Evolutionary conservation across 2,888 invertebrate species (phyloP).

Genomic region (Helobdella robusta): DNA sequence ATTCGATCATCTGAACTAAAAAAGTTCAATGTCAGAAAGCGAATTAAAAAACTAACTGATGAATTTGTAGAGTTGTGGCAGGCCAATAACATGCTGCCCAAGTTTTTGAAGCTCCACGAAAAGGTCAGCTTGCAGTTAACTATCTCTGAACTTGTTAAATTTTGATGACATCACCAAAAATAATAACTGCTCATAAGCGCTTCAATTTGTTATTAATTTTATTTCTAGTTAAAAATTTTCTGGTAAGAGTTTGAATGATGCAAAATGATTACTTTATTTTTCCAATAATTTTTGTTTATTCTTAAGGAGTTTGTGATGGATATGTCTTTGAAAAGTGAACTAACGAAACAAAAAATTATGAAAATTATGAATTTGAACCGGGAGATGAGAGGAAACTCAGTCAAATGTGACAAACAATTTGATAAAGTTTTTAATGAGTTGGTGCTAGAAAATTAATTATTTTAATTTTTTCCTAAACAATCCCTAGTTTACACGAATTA

Average conservation of each 20-base stretch:
- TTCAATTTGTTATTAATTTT: too few relatives aligned
- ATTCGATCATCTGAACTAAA: conserved; percentile 47
- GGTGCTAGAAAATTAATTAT: too few relatives aligned
- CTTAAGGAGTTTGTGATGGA: conserved; percentile 4
- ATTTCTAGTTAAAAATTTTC: too few relatives aligned
- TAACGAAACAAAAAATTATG: background rate
- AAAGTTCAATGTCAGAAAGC: conserved; percentile 43
- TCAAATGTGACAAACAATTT: too few relatives aligned
- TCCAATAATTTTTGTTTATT: too few relatives aligned
- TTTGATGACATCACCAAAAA: background rate
- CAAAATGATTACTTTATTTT: too few relatives aligned
- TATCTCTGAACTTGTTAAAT: background rate
- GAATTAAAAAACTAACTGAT: conserved; percentile 43
- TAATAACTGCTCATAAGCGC: too few relatives aligned
- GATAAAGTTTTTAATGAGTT: too few relatives aligned
- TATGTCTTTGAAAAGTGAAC: background rate
- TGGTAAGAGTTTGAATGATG: too few relatives aligned
- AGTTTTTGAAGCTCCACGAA: conserved; percentile 40
- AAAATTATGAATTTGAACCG: background rate
- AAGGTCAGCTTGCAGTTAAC: conserved; percentile 37
- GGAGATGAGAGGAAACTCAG: background rate
- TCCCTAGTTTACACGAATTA: too few relatives aligned
- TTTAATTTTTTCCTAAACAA: too few relatives aligned
- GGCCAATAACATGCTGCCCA: conserved; percentile 43
- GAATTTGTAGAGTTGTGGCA: conserved; percentile 45